These are phyloP conservation scores for Bactericera cockerelli DNA, from an alignment of 1,140 invertebrate genomes.

Conservation along the genomic window DNA sequence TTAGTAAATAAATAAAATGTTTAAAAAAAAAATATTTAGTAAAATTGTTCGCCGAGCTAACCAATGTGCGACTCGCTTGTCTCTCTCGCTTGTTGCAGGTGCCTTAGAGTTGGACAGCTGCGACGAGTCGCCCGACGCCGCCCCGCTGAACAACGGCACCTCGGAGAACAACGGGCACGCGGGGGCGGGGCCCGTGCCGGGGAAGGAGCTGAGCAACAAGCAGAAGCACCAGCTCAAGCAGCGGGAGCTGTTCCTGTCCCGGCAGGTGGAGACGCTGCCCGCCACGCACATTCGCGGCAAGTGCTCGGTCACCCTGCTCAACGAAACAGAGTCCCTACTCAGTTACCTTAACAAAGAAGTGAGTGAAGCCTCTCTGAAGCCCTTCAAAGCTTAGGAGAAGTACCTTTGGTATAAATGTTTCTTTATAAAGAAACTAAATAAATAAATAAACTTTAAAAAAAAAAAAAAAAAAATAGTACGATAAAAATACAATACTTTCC, in stretches of 20 bases:
- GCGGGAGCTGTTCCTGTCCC: conserved; percentile 91
- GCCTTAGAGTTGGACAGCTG: conserved; percentile 20
- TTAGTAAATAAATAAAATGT: too few relatives aligned
- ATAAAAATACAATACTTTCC: too few relatives aligned
- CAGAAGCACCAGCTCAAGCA: conserved; percentile 92
- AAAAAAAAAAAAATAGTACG: not conserved
- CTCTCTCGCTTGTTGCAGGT: conserved; percentile 14
- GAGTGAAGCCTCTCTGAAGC: conserved; percentile 33
- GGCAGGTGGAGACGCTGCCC: conserved; percentile 94
- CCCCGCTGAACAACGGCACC: not conserved
- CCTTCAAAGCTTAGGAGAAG: too few relatives aligned
- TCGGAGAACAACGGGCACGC: not conserved
- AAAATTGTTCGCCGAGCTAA: too few relatives aligned
- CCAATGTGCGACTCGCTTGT: too few relatives aligned
- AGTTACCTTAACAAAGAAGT: conserved; percentile 95
- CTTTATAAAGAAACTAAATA: too few relatives aligned
- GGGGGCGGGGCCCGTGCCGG: not conserved
- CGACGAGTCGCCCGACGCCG: not conserved
- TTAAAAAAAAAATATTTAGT: too few relatives aligned
- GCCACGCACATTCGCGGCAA: conserved; percentile 98
- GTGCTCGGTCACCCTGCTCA: conserved; percentile 93
- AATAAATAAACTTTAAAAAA: not conserved
- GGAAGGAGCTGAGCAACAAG: conserved; percentile 35
- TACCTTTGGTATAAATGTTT: too few relatives aligned
- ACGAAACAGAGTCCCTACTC: conserved; percentile 90